A percentile compares a stretch with the other conserved stretches of the same genome.
phyloP scores from a whole-genome alignment of 2,888 invertebrate species.

The Apamea anceps region DNA sequence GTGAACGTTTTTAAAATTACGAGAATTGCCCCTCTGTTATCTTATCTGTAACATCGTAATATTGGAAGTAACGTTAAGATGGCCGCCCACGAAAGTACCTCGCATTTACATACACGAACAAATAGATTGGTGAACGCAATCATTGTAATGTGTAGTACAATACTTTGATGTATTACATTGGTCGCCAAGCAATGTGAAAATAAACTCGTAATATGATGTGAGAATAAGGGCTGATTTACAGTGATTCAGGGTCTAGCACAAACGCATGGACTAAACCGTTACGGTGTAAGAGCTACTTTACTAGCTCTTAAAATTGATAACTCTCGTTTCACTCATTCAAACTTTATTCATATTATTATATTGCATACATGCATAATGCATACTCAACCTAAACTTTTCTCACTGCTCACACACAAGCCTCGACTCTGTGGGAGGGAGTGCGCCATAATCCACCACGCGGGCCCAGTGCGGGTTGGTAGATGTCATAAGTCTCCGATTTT shows the following conservation, averaged over 20 bases:
- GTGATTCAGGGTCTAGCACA: too few relatives aligned
- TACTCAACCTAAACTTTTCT: too few relatives aligned
- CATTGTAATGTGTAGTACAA: conserved; percentile 16
- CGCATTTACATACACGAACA: conserved; percentile 41
- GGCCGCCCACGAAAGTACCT: conserved; percentile 16
- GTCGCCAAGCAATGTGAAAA: neutral
- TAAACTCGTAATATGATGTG: neutral
- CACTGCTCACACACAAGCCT: too few relatives aligned
- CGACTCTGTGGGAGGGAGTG: too few relatives aligned
- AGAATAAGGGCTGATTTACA: neutral
- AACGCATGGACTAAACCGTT: too few relatives aligned
- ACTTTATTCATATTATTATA: neutral
- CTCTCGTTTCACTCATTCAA: neutral
- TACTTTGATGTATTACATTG: conserved; percentile 10
- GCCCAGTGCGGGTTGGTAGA: too few relatives aligned
- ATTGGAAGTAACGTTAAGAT: conserved; percentile 24
- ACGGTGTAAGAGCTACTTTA: too few relatives aligned
- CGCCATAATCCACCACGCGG: too few relatives aligned
- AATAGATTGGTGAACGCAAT: conserved; percentile 34
- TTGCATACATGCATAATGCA: too few relatives aligned
- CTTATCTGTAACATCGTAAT: conserved; percentile 4
- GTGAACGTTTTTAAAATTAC: neutral
- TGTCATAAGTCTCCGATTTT: too few relatives aligned
- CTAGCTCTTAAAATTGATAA: neutral
- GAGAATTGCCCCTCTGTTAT: neutral